These are phyloP conservation scores for Aporrectodea caliginosa DNA, from an alignment of 1,140 invertebrate genomes.

Conservation along the genomic window DNA sequence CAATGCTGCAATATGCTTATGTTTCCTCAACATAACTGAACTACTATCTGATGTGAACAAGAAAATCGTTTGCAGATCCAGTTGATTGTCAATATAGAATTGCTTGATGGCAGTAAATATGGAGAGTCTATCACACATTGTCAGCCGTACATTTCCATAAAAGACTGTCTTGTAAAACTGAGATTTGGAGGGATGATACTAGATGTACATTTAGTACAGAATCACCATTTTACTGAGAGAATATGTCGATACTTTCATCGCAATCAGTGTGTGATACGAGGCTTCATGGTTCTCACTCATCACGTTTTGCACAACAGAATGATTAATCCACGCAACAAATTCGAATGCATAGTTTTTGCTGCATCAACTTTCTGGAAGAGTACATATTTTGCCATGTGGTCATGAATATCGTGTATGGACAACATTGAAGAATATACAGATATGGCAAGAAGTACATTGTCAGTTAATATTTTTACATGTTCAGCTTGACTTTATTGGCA, in stretches of 20 bases:
- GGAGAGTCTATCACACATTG: slow-evolving; percentile 15
- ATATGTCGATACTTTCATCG: slow-evolving; percentile 27
- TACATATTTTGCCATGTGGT: not conserved
- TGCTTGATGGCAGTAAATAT: slow-evolving; percentile 18
- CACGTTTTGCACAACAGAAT: slow-evolving; percentile 4
- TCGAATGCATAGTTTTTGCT: slow-evolving; percentile 25
- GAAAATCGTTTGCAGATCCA: not conserved
- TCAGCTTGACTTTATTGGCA: no score
- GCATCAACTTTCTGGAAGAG: not conserved
- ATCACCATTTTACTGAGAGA: slow-evolving; percentile 22
- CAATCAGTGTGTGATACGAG: slow-evolving; percentile 24
- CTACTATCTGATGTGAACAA: slow-evolving; percentile 18
- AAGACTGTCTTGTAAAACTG: slow-evolving; percentile 14
- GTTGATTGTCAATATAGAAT: not conserved
- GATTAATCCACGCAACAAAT: slow-evolving; percentile 27
- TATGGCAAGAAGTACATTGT: no score
- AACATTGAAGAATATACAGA: not conserved
- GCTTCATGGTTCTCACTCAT: slow-evolving; percentile 14
- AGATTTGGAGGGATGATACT: not conserved
- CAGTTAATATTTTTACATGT: no score
- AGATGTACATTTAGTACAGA: no score
- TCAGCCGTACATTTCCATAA: slow-evolving; percentile 1
- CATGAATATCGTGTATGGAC: not conserved
- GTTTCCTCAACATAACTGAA: slow-evolving; percentile 4
- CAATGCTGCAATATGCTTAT: not conserved